phyloP scores from a whole-genome alignment of 2,797 vertebrate species.

The Carapus acus region DNA sequence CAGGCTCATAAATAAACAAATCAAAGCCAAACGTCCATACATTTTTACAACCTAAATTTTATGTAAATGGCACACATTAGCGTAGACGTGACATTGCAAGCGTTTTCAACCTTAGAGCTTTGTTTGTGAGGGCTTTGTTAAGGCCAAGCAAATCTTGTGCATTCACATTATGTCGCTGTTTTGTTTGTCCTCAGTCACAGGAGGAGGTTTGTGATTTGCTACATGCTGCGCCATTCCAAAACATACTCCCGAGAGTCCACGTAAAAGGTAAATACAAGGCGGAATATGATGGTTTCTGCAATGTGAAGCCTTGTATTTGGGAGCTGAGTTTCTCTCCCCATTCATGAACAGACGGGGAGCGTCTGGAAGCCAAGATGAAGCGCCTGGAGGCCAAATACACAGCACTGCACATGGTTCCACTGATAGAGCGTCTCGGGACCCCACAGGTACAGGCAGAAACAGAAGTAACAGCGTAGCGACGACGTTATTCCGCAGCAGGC shows the following conservation, averaged over 20 bases:
- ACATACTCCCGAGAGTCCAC: slow-evolving; percentile 93
- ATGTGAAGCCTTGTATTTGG: too few species aligned
- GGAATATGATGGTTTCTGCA: not conserved
- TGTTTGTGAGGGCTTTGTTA: too few species aligned
- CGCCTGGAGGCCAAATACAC: slow-evolving; percentile 96
- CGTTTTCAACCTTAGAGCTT: not conserved
- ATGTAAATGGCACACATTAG: slow-evolving; percentile 21
- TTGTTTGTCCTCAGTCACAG: slow-evolving; percentile 75
- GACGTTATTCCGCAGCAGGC: too few species aligned
- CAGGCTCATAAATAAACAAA: not conserved
- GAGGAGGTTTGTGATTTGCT: slow-evolving; percentile 97
- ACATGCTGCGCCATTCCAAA: slow-evolving; percentile 95
- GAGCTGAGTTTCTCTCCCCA: not conserved
- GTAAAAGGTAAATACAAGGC: slow-evolving; percentile 83
- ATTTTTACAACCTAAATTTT: not conserved
- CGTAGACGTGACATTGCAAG: not conserved
- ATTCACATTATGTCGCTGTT: too few species aligned
- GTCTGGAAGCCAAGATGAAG: slow-evolving; percentile 98
- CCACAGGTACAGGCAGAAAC: slow-evolving; percentile 80
- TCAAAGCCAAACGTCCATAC: not conserved
- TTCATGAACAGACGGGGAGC: slow-evolving; percentile 84
- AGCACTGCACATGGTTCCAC: slow-evolving; percentile 89
- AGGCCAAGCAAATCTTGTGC: too few species aligned
- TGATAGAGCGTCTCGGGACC: slow-evolving; percentile 94
- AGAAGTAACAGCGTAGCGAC: not conserved